These are phyloP conservation scores for Actinia equina DNA, from an alignment of 64 coral and sea anemone genomes.

Conservation along the genomic window DNA sequence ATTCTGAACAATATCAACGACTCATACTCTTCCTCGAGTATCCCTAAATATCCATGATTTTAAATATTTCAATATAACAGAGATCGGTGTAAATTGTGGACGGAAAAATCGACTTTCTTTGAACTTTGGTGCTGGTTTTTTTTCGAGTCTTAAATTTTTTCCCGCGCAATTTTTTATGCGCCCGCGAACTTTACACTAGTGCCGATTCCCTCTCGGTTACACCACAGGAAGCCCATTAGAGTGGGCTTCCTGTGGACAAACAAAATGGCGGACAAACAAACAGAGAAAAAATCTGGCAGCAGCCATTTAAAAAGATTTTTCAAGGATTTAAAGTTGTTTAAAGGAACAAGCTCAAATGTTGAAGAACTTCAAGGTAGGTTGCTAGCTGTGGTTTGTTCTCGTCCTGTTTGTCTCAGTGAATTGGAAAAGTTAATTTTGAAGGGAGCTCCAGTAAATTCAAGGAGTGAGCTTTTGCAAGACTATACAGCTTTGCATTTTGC, in stretches of 20 bases:
- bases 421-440: slow-evolving; percentile 33
- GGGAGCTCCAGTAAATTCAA: slow-evolving; percentile 24
- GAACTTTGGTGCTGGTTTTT: not conserved
- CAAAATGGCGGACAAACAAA: slow-evolving; percentile 1
- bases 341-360: slow-evolving; percentile 54
- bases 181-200: slow-evolving; percentile 11
- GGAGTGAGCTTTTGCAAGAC: not conserved
- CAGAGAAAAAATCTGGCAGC: not conserved
- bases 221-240: too few species aligned
- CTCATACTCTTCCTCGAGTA: not conserved
- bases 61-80: not conserved
- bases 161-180: slow-evolving; percentile 19
- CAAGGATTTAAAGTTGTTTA: not conserved
- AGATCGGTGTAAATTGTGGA: not conserved
- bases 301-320: not conserved
- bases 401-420: slow-evolving; percentile 23
- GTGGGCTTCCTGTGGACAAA: not conserved
- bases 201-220: not conserved
- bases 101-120: not conserved
- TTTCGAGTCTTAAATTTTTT: slow-evolving; percentile 4
- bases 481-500: slow-evolving; percentile 44
- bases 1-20: not conserved
- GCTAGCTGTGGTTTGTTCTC: slow-evolving; percentile 12
- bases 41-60: not conserved
- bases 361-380: slow-evolving; percentile 54